Conservation (phyloP, 2,113 vertebrate genomes). For the Clupea harengus region DNA sequence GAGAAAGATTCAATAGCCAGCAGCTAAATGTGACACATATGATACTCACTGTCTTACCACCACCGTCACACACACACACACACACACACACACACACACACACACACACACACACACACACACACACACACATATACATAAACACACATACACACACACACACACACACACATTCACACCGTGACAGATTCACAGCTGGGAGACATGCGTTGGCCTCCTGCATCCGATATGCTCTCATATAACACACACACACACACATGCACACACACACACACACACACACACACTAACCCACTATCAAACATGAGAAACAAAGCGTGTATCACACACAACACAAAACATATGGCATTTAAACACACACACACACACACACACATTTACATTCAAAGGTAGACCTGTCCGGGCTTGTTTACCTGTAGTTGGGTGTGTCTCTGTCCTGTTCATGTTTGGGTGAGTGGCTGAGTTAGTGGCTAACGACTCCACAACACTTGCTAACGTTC, state of each 20-base stretch:
- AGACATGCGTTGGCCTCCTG: neutral
- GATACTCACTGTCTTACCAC: neutral
- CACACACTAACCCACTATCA: neutral
- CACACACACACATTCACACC: neutral
- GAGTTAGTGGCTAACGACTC: neutral
- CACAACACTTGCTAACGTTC: neutral
- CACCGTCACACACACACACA: neutral
- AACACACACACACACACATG: neutral
- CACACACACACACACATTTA: neutral
- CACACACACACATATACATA: too few species aligned
- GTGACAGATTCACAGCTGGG: neutral
- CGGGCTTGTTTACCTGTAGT: neutral
- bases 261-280: slow-evolving; percentile 6
- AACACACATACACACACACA: neutral
- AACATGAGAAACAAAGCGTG: neutral
- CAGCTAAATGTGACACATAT: slow-evolving; percentile 14
- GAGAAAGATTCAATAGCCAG: neutral
- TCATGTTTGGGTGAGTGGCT: neutral
- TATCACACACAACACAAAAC: neutral
- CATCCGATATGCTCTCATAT: neutral
- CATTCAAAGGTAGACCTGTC: neutral
- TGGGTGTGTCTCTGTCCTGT: neutral
- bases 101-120: neutral
- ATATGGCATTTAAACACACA: neutral
- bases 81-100: slow-evolving; percentile 1